A percentile compares a stretch with the other conserved stretches of the same genome.
Evolutionary conservation across 2,113 vertebrate species (phyloP).

Genomic region (Pipra filicauda): DNA sequence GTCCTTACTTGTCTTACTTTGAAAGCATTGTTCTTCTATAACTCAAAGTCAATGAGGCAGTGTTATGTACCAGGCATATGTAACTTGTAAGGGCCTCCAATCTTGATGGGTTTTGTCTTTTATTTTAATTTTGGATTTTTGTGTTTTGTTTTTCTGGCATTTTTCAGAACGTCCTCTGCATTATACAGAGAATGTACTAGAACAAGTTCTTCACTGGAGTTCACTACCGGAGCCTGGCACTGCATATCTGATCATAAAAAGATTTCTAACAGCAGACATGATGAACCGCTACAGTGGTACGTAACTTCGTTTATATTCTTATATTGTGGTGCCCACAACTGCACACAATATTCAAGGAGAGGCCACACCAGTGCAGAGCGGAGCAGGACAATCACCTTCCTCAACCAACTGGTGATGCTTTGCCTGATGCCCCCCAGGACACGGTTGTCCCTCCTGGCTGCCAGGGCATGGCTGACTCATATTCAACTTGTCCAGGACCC

Average conservation of each 20-base stretch:
- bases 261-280: constrained; percentile 71
- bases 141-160: neutral
- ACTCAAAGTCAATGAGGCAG: neutral
- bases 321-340: neutral
- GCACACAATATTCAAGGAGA: rapidly evolving
- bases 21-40: neutral
- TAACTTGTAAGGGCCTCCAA: neutral
- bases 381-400: neutral
- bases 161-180: constrained; percentile 90
- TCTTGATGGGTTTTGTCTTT: neutral
- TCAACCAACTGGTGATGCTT: rapidly evolving
- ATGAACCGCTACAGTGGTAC: constrained; percentile 72
- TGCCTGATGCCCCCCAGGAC: neutral
- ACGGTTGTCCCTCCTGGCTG: neutral
- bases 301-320: neutral
- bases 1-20: neutral
- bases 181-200: constrained; percentile 90
- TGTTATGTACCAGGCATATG: neutral
- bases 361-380: rapidly evolving
- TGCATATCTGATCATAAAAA: constrained; percentile 90
- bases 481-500: neutral
- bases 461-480: neutral
- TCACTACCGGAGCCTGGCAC: constrained; percentile 83
- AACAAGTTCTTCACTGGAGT: constrained; percentile 93
- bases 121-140: neutral